Conservation (phyloP, 2,113 vertebrate genomes). For the Menidia beryllina region DNA sequence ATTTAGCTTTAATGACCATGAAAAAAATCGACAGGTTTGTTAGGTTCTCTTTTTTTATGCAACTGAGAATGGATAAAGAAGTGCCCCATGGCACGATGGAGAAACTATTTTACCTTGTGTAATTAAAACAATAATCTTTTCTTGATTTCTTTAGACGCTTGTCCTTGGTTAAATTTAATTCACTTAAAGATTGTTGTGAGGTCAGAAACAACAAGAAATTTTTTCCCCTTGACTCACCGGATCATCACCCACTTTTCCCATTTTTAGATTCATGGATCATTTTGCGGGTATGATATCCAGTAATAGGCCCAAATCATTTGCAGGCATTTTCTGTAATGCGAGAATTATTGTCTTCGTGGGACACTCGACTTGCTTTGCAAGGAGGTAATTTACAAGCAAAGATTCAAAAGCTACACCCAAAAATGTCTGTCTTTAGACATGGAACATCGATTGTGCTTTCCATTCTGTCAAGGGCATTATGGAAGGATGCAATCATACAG, state of each 20-base stretch:
- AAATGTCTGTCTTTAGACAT: slow-evolving; percentile 74
- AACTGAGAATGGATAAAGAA: slow-evolving; percentile 5
- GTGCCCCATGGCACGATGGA: slow-evolving; percentile 37
- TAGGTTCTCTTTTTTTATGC: not conserved
- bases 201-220: slow-evolving; percentile 36
- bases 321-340: slow-evolving; percentile 41
- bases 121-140: not conserved
- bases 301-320: slow-evolving; percentile 46
- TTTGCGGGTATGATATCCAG: slow-evolving; percentile 30
- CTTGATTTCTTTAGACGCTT: not conserved
- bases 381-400: slow-evolving; percentile 68
- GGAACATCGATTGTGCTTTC: slow-evolving; percentile 73
- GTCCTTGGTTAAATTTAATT: slow-evolving; percentile 1
- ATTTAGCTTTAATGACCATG: slow-evolving; percentile 62
- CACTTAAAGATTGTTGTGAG: slow-evolving; percentile 13
- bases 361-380: slow-evolving; percentile 54
- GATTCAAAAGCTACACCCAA: slow-evolving; percentile 62
- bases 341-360: slow-evolving; percentile 53
- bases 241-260: slow-evolving; percentile 7
- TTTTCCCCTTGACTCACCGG: slow-evolving; percentile 21
- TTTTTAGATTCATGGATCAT: slow-evolving; percentile 61
- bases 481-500: slow-evolving; percentile 68
- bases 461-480: slow-evolving; percentile 78
- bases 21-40: not conserved
- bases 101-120: slow-evolving; percentile 43